These are phyloP conservation scores for Ictalurus punctatus DNA, from an alignment of 2,113 vertebrate genomes.

Conservation along the genomic window DNA sequence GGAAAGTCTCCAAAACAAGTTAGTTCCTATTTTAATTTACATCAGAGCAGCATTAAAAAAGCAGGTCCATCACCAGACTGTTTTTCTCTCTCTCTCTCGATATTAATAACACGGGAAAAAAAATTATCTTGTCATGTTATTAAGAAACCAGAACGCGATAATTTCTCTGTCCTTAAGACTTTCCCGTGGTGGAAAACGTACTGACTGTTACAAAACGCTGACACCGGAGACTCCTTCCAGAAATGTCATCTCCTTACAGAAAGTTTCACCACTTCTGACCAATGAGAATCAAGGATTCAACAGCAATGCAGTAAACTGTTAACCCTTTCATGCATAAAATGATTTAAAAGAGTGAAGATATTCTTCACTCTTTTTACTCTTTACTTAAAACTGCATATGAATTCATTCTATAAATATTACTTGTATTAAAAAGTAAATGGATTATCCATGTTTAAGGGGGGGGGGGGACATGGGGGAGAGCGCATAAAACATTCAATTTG, in stretches of 20 bases:
- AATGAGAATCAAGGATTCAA: no score
- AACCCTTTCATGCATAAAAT: no score
- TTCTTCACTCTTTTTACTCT: no score
- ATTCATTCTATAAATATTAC: no score
- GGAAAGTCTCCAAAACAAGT: neutral
- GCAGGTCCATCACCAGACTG: neutral
- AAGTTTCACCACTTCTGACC: neutral
- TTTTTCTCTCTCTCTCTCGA: neutral
- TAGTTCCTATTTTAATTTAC: neutral
- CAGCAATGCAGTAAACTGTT: no score
- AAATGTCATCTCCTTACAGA: neutral
- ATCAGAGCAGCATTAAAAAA: neutral
- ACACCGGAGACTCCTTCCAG: neutral
- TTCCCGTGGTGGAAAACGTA: no score
- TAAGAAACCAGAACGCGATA: neutral
- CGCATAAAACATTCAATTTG: no score
- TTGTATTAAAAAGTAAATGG: no score
- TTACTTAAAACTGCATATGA: no score
- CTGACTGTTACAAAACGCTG: no score
- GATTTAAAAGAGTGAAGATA: no score
- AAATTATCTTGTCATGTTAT: neutral
- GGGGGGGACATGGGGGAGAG: neutral
- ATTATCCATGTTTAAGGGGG: neutral
- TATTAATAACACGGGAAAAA: neutral
- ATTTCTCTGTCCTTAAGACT: no score